A percentile compares a stretch with the other conserved stretches of the same genome.
Evolutionary conservation across 2,888 invertebrate species (phyloP).

Genomic region (Protophormia terraenovae): DNA sequence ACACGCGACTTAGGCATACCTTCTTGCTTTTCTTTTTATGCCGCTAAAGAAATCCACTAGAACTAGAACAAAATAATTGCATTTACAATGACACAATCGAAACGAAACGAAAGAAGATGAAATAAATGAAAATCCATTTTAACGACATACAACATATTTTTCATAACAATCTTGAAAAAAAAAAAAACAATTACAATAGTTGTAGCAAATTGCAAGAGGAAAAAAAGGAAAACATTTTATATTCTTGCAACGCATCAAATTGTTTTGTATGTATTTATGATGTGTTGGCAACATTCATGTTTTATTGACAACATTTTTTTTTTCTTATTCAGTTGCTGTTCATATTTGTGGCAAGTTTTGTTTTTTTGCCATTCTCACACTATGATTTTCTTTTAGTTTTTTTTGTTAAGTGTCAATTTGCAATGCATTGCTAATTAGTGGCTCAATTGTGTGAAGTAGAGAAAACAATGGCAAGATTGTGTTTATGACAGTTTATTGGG

Average conservation of each 20-base stretch:
- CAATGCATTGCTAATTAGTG: slow-evolving; percentile 63
- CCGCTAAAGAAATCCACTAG: slow-evolving; percentile 32
- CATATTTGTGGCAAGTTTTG: slow-evolving; percentile 15
- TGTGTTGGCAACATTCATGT: slow-evolving; percentile 54
- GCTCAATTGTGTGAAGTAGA: slow-evolving; percentile 22
- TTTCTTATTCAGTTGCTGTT: neutral
- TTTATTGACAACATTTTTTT: slow-evolving; percentile 49
- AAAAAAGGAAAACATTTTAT: slow-evolving; percentile 1
- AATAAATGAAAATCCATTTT: slow-evolving; percentile 53
- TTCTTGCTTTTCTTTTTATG: too few species aligned
- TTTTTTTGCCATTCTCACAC: slow-evolving; percentile 17
- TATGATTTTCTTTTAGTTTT: neutral
- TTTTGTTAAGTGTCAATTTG: slow-evolving; percentile 58
- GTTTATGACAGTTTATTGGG: neutral
- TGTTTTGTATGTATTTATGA: slow-evolving; percentile 42
- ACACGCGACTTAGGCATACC: slow-evolving; percentile 40
- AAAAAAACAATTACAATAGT: slow-evolving; percentile 41
- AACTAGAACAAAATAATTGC: slow-evolving; percentile 58
- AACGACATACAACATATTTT: slow-evolving; percentile 50
- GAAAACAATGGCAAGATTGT: neutral
- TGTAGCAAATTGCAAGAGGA: neutral
- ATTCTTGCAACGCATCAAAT: slow-evolving; percentile 11
- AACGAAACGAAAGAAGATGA: neutral
- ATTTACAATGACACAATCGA: slow-evolving; percentile 46
- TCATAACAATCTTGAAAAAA: slow-evolving; percentile 38